phyloP scores from a whole-genome alignment of 2,113 vertebrate genomes.

The Chinchilla lanigera region DNA sequence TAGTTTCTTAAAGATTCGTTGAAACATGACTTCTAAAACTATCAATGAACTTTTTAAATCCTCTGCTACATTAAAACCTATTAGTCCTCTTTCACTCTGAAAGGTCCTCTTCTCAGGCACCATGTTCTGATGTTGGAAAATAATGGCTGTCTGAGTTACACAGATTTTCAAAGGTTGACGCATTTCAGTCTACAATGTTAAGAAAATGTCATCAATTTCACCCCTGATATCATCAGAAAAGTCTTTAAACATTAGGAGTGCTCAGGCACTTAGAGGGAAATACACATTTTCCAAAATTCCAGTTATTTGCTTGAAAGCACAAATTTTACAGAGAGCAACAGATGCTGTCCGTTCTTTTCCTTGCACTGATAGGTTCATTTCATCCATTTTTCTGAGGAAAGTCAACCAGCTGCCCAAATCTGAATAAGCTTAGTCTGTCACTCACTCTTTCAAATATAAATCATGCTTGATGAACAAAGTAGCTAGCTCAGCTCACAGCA shows the following conservation, averaged over 20 bases:
- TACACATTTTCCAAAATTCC: neutral
- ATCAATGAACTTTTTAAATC: neutral
- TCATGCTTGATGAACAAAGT: neutral
- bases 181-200: neutral
- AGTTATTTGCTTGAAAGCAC: conserved; percentile 1
- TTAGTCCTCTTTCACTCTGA: neutral
- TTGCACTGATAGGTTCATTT: neutral
- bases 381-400: neutral
- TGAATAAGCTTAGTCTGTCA: neutral
- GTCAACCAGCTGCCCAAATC: neutral
- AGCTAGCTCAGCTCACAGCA: neutral
- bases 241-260: neutral
- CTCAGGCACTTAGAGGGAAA: neutral
- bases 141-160: neutral
- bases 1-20: neutral
- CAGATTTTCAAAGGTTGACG: neutral
- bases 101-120: neutral
- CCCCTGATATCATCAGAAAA: neutral
- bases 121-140: neutral
- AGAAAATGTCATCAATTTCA: neutral
- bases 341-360: neutral
- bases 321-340: neutral
- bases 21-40: neutral
- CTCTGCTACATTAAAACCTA: conserved; percentile 18
- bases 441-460: neutral